Conservation (phyloP, 2,113 vertebrate genomes). For the Sitta europaea region DNA sequence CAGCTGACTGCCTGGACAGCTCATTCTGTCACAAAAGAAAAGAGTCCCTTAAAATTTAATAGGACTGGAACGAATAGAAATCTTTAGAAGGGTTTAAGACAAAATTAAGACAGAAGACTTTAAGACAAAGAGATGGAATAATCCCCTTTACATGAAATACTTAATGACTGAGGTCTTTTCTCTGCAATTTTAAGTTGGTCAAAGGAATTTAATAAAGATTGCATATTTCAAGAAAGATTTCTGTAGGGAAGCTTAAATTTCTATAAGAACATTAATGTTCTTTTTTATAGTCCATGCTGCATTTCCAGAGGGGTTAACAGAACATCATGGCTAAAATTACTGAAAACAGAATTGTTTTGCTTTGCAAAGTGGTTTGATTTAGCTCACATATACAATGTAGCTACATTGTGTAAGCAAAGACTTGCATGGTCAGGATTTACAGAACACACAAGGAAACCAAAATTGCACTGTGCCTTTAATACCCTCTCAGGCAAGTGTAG, state of each 20-base stretch:
- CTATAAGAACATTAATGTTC: neutral
- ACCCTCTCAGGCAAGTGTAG: neutral
- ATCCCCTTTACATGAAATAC: neutral
- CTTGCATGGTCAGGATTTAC: neutral
- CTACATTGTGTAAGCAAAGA: neutral
- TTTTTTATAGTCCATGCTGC: neutral
- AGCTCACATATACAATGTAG: neutral
- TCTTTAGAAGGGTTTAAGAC: neutral
- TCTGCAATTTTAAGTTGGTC: neutral
- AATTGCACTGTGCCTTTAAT: neutral
- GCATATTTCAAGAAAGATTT: neutral
- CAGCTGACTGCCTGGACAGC: neutral
- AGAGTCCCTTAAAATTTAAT: constrained; percentile 1
- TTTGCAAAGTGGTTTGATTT: neutral
- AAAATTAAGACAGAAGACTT: neutral
- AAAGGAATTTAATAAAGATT: constrained; percentile 4
- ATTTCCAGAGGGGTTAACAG: neutral
- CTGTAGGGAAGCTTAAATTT: neutral
- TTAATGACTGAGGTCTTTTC: neutral
- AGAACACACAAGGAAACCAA: neutral
- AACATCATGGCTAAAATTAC: neutral
- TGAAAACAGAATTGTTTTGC: neutral
- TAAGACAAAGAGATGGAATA: neutral
- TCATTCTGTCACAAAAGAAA: neutral
- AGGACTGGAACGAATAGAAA: neutral